Evolutionary conservation across 2,113 vertebrate genomes (phyloP), one percentile per base, ranked within the genome.

Genomic region (Suricata suricatta): DNA sequence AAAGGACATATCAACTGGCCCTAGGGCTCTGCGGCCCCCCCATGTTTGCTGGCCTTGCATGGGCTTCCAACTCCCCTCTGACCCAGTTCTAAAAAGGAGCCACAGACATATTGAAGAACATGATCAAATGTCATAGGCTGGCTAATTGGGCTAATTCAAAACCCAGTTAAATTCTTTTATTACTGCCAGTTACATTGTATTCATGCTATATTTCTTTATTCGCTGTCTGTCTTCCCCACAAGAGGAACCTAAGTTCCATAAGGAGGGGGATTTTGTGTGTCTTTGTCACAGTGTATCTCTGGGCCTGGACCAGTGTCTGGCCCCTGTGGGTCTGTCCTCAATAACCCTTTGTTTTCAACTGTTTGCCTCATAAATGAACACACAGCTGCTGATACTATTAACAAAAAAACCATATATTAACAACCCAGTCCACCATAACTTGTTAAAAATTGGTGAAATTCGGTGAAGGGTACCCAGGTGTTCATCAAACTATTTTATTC

Each of bases 391-490:
- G 71, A 19, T 38, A 47, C 31, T 12, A 21, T 68, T 47, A 69
- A 71, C 72, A 68, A 31, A 86, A 69, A 69, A 71, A 64, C 15
- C 15, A 17, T 35, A 41, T 4, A 29, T 81, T 80, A 66, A 85
- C 69, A 72, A n/a, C 11, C 29, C 29, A 54, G 23, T 25, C 12
- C 4, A 63, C 50, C 71, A 29, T 3, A 71, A 94, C 90, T 93
- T 87, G 33, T 81, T 87, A 90, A 93, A 96, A 88, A 38, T 52
- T 60, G 84, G 57, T 71, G 38, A 92, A 89, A 44, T 52, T n/a
- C 52, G 16, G n/a, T 77, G 14, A 80, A 88, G 74, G 38, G 0
- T 23, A 2, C 44, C 11, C 14, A 82, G 5, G 16, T 52, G 14
- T 72, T 86, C 21, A 54, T 96, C 72, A 77, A 80, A 76, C 4